phyloP scores from a whole-genome alignment of 2,888 invertebrate species.

The Temnothorax unifasciatus region DNA sequence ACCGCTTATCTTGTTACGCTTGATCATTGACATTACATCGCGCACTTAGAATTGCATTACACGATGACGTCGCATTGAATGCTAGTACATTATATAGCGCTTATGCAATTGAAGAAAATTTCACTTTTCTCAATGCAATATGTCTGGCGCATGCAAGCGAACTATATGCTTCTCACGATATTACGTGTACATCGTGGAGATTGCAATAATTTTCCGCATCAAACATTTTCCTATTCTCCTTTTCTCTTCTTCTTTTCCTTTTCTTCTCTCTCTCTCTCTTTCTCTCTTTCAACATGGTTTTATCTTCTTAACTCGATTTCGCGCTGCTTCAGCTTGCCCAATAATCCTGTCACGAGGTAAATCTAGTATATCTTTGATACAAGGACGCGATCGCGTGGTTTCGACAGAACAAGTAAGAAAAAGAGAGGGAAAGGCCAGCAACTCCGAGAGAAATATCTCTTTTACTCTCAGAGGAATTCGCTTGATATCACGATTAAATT shows the following conservation, averaged over 20 bases:
- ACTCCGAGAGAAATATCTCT: neutral
- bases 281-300: neutral
- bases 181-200: neutral
- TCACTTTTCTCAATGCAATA: slow-evolving; percentile 79
- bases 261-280: neutral
- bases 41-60: slow-evolving; percentile 48
- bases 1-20: slow-evolving; percentile 40
- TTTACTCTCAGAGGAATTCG: neutral
- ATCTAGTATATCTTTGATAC: slow-evolving; percentile 49
- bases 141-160: slow-evolving; percentile 20
- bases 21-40: slow-evolving; percentile 54
- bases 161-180: neutral
- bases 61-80: slow-evolving; percentile 66
- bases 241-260: neutral
- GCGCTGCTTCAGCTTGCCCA: slow-evolving; percentile 36
- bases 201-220: slow-evolving; percentile 18
- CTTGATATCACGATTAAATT: neutral
- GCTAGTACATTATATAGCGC: slow-evolving; percentile 74
- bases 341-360: slow-evolving; percentile 58
- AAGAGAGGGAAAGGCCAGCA: neutral
- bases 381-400: slow-evolving; percentile 63
- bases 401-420: slow-evolving; percentile 16
- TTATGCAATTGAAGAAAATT: slow-evolving; percentile 79
- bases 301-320: slow-evolving; percentile 39
- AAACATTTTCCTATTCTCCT: neutral